Evolutionary conservation across 2,797 vertebrate species (phyloP).

Genomic region (Danio kyathit): DNA sequence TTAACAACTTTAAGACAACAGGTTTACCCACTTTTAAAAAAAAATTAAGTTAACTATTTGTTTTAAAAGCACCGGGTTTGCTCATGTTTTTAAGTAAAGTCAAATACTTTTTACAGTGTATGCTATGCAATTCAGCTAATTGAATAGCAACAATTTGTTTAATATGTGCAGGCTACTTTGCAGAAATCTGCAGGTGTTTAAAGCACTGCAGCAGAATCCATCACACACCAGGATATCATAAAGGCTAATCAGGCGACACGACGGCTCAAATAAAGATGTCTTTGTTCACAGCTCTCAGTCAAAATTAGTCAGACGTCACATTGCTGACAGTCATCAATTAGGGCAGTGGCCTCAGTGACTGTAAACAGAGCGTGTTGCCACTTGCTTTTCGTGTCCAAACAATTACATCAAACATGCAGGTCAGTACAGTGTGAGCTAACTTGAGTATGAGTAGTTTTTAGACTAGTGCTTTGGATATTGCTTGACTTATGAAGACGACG

Average conservation of each 20-base stretch:
- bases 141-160: too few relatives aligned
- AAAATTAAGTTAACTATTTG: too few relatives aligned
- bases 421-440: neutral
- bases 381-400: neutral
- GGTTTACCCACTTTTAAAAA: too few relatives aligned
- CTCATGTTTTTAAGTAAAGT: too few relatives aligned
- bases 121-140: too few relatives aligned
- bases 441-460: neutral
- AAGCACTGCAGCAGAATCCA: neutral
- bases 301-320: slow-evolving; percentile 17
- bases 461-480: neutral
- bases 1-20: too few relatives aligned
- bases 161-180: neutral
- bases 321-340: slow-evolving; percentile 33
- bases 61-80: too few relatives aligned
- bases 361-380: slow-evolving; percentile 17
- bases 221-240: neutral
- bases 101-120: too few relatives aligned
- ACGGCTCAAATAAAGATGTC: neutral
- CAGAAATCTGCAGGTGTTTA: neutral
- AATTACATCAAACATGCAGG: slow-evolving; percentile 10
- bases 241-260: neutral
- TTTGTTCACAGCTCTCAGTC: slow-evolving; percentile 7
- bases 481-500: too few relatives aligned
- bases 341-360: neutral